Conservation (phyloP, 2,888 invertebrate species). For the Hedychridium roseum region DNA sequence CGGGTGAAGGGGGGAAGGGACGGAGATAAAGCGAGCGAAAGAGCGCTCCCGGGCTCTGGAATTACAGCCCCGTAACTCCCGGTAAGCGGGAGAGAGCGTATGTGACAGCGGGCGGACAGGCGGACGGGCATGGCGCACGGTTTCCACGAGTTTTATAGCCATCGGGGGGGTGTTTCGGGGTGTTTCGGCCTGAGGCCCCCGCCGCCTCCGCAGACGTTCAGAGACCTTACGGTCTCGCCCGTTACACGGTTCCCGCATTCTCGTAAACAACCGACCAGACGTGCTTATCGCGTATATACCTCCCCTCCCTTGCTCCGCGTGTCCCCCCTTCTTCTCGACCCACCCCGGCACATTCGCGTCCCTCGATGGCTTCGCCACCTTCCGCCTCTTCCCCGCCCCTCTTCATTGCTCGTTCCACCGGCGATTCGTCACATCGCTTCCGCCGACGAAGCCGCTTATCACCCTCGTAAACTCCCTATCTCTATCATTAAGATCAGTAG, state of each 20-base stretch:
- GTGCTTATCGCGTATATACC: conserved; percentile 35
- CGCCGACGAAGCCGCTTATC: too few species aligned
- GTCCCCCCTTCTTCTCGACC: not conserved
- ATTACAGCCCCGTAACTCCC: conserved; percentile 60
- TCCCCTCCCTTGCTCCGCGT: not conserved
- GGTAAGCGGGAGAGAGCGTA: conserved; percentile 56
- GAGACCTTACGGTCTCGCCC: conserved; percentile 45
- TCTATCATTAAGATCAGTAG: too few species aligned
- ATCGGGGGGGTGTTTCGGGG: conserved; percentile 42
- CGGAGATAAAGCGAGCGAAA: conserved; percentile 3
- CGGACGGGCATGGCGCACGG: conserved; percentile 19
- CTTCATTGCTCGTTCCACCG: not conserved
- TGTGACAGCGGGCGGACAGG: conserved; percentile 52
- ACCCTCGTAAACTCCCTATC: too few species aligned
- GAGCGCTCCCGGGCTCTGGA: conserved; percentile 34
- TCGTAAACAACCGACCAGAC: conserved; percentile 45
- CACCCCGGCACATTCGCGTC: not conserved
- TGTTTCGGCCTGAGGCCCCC: conserved; percentile 40
- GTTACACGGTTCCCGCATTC: conserved; percentile 58
- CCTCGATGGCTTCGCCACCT: not conserved
- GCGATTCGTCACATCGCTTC: not conserved
- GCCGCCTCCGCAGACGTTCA: too few species aligned
- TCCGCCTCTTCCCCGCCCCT: not conserved
- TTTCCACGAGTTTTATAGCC: conserved; percentile 50
- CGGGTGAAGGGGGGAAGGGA: conserved; percentile 29